Base-by-base conservation (phyloP, 53 echinoderm and acorn worm genomes). In the Echinometra lucunter region DNA sequence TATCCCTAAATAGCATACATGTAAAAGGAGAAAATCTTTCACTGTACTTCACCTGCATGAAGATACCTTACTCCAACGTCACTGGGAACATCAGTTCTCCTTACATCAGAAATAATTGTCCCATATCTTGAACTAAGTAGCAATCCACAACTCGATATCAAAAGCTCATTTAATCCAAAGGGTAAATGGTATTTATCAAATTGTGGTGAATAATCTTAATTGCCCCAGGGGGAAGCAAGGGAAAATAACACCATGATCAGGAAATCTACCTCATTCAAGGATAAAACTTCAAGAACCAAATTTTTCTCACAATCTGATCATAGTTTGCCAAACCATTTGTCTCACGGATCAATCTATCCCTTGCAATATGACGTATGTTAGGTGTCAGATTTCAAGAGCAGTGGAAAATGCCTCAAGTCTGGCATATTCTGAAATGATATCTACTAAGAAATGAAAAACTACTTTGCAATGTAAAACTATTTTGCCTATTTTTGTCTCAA, bases 381-480 rank as follows among this genome's bases (percentile, higher is more conserved):
- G 53, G 85, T 85, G 85, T 85, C 28, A 17, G 10, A 49, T 85
- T 85, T 85, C 85, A 49, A 49, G 49, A 85, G 85, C 49, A 15
- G 74, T 6, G 28, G 74, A 30, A 74, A 35, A 74, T 74, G 74
- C 74, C 74, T 37, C 74, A 74, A 74, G 74, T 74, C 49, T 12
- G 27, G 85, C n/a, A n/a, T n/a, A 85, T 85, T 18, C 85, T 85
- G 85, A 85, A 85, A 85, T 85, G 85, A 85, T 47, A 85, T 85
- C 85, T 49, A 2, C 10, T 47, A 85, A 42, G 85, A 85, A 85
- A 47, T 15, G 49, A 28, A 28, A n/a, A 85, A 49, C 85, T 49
- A 49, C 25, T 49, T 49, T 85, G 49, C 85, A n/a, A 45, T 85
- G 85, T 49, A 47, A 85, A 85, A 12, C 37, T 47, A 49, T 85